phyloP scores from a whole-genome alignment of 2,888 invertebrate species.

The Lasioglossum oenotherae region DNA sequence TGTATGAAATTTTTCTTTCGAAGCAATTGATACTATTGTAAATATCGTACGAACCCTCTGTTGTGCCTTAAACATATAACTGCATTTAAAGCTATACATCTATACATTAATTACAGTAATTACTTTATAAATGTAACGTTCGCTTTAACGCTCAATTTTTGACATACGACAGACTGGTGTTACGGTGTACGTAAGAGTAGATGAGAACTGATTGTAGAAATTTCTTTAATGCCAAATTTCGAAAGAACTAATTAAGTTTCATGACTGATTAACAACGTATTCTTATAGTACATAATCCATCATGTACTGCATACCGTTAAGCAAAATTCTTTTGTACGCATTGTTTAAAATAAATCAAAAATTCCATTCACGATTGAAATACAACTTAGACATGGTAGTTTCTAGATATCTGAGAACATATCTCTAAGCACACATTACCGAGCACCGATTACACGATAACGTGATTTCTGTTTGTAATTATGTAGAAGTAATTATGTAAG shows the following conservation, averaged over 20 bases:
- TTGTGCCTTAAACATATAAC: conserved; percentile 73
- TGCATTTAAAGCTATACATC: conserved; percentile 53
- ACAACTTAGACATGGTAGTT: not conserved
- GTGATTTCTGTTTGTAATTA: conserved; percentile 20
- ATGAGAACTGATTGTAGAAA: conserved; percentile 19
- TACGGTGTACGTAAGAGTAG: conserved; percentile 24
- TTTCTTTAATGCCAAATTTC: conserved; percentile 42
- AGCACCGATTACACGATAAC: not conserved
- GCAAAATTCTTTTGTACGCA: conserved; percentile 9
- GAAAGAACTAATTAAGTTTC: conserved; percentile 18
- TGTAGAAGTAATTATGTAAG: no score
- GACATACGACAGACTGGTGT: conserved; percentile 36
- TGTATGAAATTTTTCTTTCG: conserved; percentile 20
- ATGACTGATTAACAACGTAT: conserved; percentile 5
- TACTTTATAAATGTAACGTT: conserved; percentile 49
- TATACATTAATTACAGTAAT: conserved; percentile 41
- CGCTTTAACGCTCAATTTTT: conserved; percentile 68
- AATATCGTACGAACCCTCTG: conserved; percentile 64
- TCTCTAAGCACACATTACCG: not conserved
- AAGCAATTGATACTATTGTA: conserved; percentile 46
- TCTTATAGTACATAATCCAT: conserved; percentile 13
- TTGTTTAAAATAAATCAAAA: conserved; percentile 25
- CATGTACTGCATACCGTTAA: conserved; percentile 10
- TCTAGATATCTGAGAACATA: conserved; percentile 21
- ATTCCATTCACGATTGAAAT: conserved; percentile 1